Percentiles rank a stretch among this genome's conserved stretches.
These are phyloP conservation scores for Hexactinellida sp. DNA, from an alignment of 37 sponge, comb jelly and placozoan species.

Conservation along the genomic window DNA sequence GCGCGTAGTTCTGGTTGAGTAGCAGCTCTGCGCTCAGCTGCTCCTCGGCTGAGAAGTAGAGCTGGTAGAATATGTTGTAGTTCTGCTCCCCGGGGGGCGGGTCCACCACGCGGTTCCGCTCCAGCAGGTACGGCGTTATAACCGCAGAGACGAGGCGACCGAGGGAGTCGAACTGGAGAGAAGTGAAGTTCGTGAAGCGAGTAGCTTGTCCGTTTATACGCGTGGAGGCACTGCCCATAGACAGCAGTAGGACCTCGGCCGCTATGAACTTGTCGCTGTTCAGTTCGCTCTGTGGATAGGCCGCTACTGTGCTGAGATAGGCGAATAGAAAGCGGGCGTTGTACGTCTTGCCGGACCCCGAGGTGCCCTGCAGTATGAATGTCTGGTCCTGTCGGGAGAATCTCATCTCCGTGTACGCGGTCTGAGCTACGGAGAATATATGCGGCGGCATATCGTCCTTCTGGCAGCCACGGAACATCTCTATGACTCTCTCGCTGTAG, in stretches of 20 bases:
- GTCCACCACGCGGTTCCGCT: constrained; percentile 68
- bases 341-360: constrained; percentile 89
- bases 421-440: constrained; percentile 81
- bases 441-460: constrained; percentile 92
- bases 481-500: constrained; percentile 69
- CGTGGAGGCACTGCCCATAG: constrained; percentile 80
- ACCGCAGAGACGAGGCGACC: constrained; percentile 59
- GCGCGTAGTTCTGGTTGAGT: background rate
- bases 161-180: constrained; percentile 81
- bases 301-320: constrained; percentile 65
- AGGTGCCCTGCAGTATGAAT: constrained; percentile 73
- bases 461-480: constrained; percentile 77
- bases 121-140: constrained; percentile 57
- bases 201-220: constrained; percentile 83
- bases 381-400: constrained; percentile 71
- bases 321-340: constrained; percentile 62
- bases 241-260: constrained; percentile 71
- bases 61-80: constrained; percentile 90
- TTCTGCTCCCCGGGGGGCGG: constrained; percentile 59
- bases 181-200: constrained; percentile 63
- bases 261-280: constrained; percentile 77
- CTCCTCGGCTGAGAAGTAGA: constrained; percentile 71
- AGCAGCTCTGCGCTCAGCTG: constrained; percentile 32
- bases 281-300: constrained; percentile 6
- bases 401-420: constrained; percentile 80